Evolutionary conservation across 2,888 invertebrate genomes (phyloP).

Genomic region (Pollenia griseotomentosa): DNA sequence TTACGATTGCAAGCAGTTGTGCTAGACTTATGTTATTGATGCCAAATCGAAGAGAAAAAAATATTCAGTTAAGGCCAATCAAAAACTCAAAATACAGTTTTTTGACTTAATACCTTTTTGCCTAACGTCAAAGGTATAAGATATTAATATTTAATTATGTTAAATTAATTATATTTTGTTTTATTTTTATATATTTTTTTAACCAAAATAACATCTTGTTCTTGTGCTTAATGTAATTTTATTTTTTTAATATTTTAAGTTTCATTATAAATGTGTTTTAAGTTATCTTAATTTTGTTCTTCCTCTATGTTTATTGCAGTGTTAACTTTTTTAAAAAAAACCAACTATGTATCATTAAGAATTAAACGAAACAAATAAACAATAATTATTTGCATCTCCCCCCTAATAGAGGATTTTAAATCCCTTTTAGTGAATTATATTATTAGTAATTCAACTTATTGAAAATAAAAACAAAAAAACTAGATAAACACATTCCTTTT

Average conservation of each 20-base stretch:
- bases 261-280: conserved; percentile 16
- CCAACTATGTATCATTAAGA: conserved; percentile 3
- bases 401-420: conserved; percentile 55
- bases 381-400: conserved; percentile 57
- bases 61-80: too few species aligned
- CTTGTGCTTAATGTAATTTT: conserved; percentile 58
- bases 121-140: too few species aligned
- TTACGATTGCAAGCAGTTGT: too few species aligned
- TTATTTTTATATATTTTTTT: conserved; percentile 20
- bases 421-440: conserved; percentile 46
- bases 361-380: conserved; percentile 5
- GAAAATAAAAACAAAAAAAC: conserved; percentile 7
- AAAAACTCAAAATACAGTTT: too few species aligned
- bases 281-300: conserved; percentile 24
- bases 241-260: conserved; percentile 21
- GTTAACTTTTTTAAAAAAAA: background rate
- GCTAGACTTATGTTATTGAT: too few species aligned
- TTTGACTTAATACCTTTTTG: too few species aligned
- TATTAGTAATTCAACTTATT: conserved; percentile 2
- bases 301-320: conserved; percentile 14
- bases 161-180: conserved; percentile 8
- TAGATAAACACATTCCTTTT: conserved; percentile 61
- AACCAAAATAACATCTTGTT: conserved; percentile 45
- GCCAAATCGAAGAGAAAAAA: too few species aligned
- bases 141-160: background rate